These are phyloP conservation scores for Antigone vipio DNA, from an alignment of 2,113 vertebrate species.

Conservation along the genomic window DNA sequence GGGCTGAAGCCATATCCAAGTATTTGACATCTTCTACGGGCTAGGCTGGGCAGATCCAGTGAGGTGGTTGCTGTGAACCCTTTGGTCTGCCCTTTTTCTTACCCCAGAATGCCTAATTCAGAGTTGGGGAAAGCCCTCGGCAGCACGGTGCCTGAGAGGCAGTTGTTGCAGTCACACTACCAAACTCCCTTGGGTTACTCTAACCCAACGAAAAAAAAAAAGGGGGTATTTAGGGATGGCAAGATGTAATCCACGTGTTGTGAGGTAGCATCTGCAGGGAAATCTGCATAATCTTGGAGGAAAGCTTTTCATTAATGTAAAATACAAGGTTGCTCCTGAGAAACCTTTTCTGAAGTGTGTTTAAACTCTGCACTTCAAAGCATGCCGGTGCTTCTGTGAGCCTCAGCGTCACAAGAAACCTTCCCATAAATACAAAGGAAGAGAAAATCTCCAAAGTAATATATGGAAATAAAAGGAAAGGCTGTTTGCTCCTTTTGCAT, in stretches of 20 bases:
- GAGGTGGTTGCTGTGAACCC: neutral
- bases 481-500: slow-evolving; percentile 9
- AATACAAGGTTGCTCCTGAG: slow-evolving; percentile 5
- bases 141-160: neutral
- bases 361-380: slow-evolving; percentile 38
- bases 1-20: neutral
- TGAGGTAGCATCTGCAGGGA: neutral
- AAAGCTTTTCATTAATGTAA: slow-evolving; percentile 30
- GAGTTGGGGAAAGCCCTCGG: neutral
- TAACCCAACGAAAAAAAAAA: neutral
- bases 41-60: neutral
- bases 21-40: neutral
- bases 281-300: slow-evolving; percentile 14
- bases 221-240: neutral
- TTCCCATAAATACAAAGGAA: neutral
- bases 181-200: neutral
- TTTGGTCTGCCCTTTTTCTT: neutral
- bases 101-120: neutral
- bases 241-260: neutral
- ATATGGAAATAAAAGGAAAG: neutral
- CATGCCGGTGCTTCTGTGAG: neutral
- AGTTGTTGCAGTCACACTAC: neutral
- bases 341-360: slow-evolving; percentile 33
- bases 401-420: neutral
- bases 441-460: slow-evolving; percentile 10